Evolutionary conservation across 2,797 vertebrate species (phyloP).

Genomic region (Caiman crocodilus): DNA sequence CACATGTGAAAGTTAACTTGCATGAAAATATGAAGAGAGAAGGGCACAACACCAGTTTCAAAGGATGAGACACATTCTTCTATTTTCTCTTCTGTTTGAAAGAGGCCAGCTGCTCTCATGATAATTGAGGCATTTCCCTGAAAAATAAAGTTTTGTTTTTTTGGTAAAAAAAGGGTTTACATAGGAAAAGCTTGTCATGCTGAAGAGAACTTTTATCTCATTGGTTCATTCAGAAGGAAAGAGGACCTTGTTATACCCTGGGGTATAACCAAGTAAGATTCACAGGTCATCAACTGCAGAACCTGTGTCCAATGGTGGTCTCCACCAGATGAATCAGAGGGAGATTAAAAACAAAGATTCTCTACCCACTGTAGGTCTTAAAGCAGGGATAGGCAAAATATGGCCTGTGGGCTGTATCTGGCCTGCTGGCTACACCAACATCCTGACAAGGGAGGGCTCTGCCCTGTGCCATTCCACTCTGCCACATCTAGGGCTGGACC

Average conservation of each 20-base stretch:
- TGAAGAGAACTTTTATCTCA: neutral
- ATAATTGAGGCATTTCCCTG: neutral
- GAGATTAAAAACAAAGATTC: slow-evolving; percentile 4
- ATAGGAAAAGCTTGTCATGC: neutral
- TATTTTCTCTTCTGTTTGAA: neutral
- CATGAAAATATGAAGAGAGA: neutral
- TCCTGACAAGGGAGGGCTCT: too few species aligned
- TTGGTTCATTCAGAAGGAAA: neutral
- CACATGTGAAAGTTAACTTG: neutral
- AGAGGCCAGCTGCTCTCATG: neutral
- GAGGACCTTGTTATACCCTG: neutral
- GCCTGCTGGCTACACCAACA: too few species aligned
- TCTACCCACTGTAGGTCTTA: neutral
- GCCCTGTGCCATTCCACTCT: too few species aligned
- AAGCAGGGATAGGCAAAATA: too few species aligned
- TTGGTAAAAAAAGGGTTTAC: neutral
- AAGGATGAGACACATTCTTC: rapidly evolving
- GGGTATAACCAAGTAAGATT: neutral
- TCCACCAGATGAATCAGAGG: neutral
- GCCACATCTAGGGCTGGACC: too few species aligned
- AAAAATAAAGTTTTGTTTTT: neutral
- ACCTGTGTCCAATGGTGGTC: neutral
- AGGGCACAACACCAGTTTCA: neutral
- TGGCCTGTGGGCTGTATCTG: too few species aligned
- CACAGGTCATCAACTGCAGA: neutral